Percentiles rank a stretch among this genome's conserved stretches.
Evolutionary conservation across 2,797 vertebrate species (phyloP).

Genomic region (Megalops cyprinoides): DNA sequence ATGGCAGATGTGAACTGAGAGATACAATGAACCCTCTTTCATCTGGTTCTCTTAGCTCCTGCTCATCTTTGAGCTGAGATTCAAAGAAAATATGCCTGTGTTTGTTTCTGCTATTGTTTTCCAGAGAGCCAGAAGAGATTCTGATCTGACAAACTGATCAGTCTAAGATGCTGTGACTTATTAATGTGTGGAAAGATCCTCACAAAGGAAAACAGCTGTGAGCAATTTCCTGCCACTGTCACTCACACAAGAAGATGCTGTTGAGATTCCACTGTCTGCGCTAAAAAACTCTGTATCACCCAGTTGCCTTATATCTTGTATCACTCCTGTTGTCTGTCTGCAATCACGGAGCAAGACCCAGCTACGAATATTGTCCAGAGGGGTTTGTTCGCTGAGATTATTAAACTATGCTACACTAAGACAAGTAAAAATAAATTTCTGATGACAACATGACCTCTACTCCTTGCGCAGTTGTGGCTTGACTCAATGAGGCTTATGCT

Average conservation of each 20-base stretch:
- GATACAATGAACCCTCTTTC: too few relatives aligned
- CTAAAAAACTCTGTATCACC: not conserved
- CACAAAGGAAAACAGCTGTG: not conserved
- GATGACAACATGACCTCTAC: not conserved
- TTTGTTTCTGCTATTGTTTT: not conserved
- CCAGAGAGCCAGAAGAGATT: not conserved
- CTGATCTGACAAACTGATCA: not conserved
- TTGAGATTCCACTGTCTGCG: not conserved
- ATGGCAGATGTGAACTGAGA: too few relatives aligned
- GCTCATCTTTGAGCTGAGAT: too few relatives aligned
- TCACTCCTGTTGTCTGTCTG: not conserved
- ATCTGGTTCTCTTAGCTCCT: too few relatives aligned
- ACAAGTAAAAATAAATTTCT: not conserved
- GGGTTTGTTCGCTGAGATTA: not conserved
- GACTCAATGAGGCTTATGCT: not conserved
- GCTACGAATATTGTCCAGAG: not conserved
- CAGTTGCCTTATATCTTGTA: not conserved
- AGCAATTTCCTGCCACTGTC: constrained; percentile 7
- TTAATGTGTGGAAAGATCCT: not conserved
- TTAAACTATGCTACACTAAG: not conserved
- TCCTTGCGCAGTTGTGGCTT: not conserved
- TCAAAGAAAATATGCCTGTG: not conserved
- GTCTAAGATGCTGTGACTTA: not conserved
- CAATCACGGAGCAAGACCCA: not conserved
- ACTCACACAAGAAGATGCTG: not conserved